Evolutionary conservation across 2,888 invertebrate genomes (phyloP).

Genomic region (Leuctra nigra): DNA sequence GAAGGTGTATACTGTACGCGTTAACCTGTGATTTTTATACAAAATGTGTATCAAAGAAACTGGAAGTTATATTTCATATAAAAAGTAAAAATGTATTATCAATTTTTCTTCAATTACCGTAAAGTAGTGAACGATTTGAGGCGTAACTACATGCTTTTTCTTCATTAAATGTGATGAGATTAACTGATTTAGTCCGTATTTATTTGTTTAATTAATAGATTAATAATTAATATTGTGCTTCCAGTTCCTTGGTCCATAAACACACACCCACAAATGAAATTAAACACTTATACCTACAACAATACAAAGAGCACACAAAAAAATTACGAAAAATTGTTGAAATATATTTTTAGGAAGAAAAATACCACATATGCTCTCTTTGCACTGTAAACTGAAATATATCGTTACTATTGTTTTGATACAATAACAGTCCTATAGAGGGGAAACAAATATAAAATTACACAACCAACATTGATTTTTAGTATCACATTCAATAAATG

Average conservation of each 20-base stretch:
- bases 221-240: constrained; percentile 13
- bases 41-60: constrained; percentile 29
- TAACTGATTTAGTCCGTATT: neutral
- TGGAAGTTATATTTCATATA: constrained; percentile 26
- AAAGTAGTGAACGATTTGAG: constrained; percentile 7
- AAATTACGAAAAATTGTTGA: neutral
- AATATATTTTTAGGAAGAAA: constrained; percentile 14
- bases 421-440: constrained; percentile 18
- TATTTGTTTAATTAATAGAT: neutral
- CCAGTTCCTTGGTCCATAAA: constrained; percentile 23
- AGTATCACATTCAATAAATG: constrained; percentile 5
- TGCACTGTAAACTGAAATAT: neutral
- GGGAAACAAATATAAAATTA: constrained; percentile 21
- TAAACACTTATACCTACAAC: constrained; percentile 21
- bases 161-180: neutral
- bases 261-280: constrained; percentile 12
- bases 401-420: neutral
- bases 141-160: neutral
- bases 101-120: neutral
- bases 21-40: constrained; percentile 23
- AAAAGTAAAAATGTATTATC: constrained; percentile 25
- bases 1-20: neutral
- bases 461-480: constrained; percentile 16
- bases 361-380: constrained; percentile 4
- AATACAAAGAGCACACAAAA: constrained; percentile 22